phyloP scores from a whole-genome alignment of 2,888 invertebrate species.

The Galerucella nymphaeae region DNA sequence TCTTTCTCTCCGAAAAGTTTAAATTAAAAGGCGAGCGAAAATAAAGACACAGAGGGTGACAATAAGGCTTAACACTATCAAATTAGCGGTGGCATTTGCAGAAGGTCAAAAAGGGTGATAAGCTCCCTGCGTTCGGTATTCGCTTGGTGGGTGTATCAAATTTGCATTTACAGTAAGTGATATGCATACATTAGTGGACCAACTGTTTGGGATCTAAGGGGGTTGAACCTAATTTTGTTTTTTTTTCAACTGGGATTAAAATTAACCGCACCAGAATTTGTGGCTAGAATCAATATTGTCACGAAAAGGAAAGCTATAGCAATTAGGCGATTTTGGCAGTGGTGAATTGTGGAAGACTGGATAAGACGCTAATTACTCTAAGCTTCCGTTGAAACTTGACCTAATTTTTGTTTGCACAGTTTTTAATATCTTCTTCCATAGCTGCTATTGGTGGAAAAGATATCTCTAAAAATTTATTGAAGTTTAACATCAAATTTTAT shows the following conservation, averaged over 20 bases:
- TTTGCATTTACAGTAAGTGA: conserved; percentile 64
- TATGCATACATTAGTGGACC: conserved; percentile 58
- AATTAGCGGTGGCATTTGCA: conserved; percentile 63
- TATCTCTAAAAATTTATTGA: too few relatives aligned
- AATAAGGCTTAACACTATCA: conserved; percentile 57
- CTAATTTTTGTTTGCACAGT: too few relatives aligned
- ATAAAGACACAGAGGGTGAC: conserved; percentile 55
- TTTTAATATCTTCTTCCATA: too few relatives aligned
- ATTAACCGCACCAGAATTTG: conserved; percentile 26
- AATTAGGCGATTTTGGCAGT: not conserved
- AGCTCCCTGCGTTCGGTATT: conserved; percentile 20
- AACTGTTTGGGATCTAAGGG: conserved; percentile 38
- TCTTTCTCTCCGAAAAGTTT: conserved; percentile 46
- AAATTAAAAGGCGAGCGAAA: conserved; percentile 57
- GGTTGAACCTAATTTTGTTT: conserved; percentile 32
- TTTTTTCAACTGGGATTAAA: conserved; percentile 24
- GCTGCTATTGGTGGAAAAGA: too few relatives aligned
- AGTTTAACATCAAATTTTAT: conserved; percentile 45
- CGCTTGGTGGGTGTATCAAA: conserved; percentile 44
- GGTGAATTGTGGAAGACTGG: too few relatives aligned
- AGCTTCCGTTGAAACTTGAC: too few relatives aligned
- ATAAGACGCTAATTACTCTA: too few relatives aligned
- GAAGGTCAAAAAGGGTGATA: conserved; percentile 56
- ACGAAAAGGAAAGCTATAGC: not conserved
- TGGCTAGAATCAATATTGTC: conserved; percentile 14